Percentiles rank a stretch among this genome's conserved stretches.
Evolutionary conservation across 2,113 vertebrate species (phyloP).

Genomic region (Cranoglanis bouderius): DNA sequence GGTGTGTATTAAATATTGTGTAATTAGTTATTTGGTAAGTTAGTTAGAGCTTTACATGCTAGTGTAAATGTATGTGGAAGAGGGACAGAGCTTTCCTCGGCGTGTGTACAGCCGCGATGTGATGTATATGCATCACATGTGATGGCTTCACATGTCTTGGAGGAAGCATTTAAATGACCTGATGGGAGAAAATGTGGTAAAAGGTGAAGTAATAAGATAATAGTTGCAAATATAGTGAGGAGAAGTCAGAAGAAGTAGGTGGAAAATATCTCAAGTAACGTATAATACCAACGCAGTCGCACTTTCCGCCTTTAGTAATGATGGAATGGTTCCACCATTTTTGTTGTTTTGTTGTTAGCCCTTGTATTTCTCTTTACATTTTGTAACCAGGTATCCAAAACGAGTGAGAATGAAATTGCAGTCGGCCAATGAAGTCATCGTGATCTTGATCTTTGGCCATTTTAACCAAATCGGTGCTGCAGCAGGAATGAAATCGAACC

Average conservation of each 20-base stretch:
- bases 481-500: slow-evolving; percentile 16
- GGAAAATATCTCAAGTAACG: neutral
- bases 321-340: neutral
- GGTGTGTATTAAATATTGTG: neutral
- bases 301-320: neutral
- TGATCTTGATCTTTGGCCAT: neutral
- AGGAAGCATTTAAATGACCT: neutral
- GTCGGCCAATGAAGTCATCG: neutral
- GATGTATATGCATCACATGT: neutral
- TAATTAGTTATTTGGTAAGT: neutral
- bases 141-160: neutral
- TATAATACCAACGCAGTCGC: neutral
- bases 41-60: neutral
- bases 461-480: slow-evolving; percentile 13
- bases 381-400: neutral
- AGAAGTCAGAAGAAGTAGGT: neutral
- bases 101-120: neutral
- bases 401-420: neutral
- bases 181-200: neutral
- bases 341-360: neutral
- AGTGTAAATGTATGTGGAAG: neutral
- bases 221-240: neutral
- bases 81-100: neutral
- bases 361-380: neutral
- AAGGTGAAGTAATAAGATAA: neutral